phyloP scores from a whole-genome alignment of 1,140 invertebrate genomes.

The Sinonovacula constricta region DNA sequence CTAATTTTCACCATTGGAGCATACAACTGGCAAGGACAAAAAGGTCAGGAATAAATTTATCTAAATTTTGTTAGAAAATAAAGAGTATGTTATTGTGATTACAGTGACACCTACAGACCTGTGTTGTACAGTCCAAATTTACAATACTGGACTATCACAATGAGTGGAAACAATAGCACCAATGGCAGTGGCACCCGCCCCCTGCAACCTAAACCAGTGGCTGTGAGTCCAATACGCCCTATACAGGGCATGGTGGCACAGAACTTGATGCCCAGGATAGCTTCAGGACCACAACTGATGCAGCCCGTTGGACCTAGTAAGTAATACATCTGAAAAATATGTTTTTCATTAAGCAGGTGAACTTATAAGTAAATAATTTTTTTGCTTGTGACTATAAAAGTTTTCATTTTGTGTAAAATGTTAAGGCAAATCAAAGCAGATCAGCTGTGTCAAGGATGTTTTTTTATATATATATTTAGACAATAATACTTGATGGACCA shows the following conservation, averaged over 20 bases:
- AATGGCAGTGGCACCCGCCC: background rate
- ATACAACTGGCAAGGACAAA: no score
- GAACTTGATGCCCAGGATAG: background rate
- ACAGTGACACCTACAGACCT: background rate
- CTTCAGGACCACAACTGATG: background rate
- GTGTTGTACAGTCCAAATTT: background rate
- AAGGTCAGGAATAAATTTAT: background rate
- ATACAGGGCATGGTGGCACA: background rate
- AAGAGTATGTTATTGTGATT: background rate
- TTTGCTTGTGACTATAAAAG: background rate
- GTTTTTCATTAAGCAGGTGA: background rate
- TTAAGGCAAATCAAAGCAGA: no score
- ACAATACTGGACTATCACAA: background rate
- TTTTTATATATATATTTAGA: no score
- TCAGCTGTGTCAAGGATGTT: no score
- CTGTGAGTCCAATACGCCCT: background rate
- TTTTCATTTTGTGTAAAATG: no score
- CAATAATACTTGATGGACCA: no score
- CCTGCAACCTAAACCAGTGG: background rate
- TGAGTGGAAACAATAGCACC: background rate
- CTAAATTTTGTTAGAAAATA: background rate
- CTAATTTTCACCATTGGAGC: no score
- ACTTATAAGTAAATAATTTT: background rate
- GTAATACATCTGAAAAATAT: background rate
- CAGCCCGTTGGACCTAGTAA: background rate